Percentiles rank a stretch among this genome's conserved stretches.
Evolutionary conservation across 2,797 vertebrate genomes (phyloP).

Genomic region (Calcarius lapponicus): DNA sequence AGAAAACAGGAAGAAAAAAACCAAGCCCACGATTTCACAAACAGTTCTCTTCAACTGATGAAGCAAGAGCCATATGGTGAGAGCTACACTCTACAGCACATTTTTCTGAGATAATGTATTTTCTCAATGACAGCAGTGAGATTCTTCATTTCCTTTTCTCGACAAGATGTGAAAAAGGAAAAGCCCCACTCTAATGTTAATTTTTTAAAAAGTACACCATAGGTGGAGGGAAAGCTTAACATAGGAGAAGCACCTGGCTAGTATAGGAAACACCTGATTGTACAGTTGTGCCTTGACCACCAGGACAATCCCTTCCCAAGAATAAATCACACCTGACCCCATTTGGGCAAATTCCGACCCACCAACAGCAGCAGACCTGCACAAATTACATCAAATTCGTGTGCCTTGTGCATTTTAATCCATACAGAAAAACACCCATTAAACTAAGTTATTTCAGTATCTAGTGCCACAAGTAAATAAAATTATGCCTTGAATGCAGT

Average conservation of each 20-base stretch:
- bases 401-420: background rate
- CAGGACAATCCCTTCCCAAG: background rate
- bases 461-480: background rate
- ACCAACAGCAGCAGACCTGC: background rate
- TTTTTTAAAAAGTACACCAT: background rate
- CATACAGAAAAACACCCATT: rapidly evolving
- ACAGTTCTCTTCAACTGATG: background rate
- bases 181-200: background rate
- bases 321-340: background rate
- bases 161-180: background rate
- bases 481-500: background rate
- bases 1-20: conserved; percentile 34
- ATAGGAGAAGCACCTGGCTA: rapidly evolving
- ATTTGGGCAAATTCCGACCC: background rate
- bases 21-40: conserved; percentile 25
- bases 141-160: background rate
- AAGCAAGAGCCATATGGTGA: conserved; percentile 41
- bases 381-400: rapidly evolving
- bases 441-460: background rate
- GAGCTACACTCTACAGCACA: background rate
- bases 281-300: background rate
- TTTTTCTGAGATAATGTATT: conserved; percentile 26
- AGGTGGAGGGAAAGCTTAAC: background rate
- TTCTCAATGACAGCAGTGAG: conserved; percentile 22
- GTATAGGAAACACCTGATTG: rapidly evolving